phyloP scores from a whole-genome alignment of 1,140 invertebrate species.

The Scaptomyza hsui region DNA sequence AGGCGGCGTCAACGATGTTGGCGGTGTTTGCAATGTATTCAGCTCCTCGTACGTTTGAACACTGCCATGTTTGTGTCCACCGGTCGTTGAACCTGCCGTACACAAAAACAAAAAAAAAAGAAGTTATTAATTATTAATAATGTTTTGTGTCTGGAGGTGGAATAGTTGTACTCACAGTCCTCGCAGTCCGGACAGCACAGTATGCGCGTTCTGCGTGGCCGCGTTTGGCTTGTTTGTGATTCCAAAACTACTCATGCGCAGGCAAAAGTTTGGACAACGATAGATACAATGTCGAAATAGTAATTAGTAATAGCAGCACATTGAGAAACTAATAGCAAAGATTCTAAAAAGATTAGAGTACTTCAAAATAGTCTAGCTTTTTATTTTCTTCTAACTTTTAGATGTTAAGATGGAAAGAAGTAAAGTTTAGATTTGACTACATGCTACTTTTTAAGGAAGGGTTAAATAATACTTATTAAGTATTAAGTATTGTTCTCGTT shows the following conservation, averaged over 20 bases:
- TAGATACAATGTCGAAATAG: neutral
- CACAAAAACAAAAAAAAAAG: neutral
- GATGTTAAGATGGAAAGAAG: too few relatives aligned
- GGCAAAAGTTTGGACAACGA: neutral
- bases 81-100: constrained; percentile 46
- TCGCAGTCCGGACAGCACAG: constrained; percentile 80
- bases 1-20: constrained; percentile 57
- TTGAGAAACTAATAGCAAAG: neutral
- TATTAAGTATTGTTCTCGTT: too few relatives aligned
- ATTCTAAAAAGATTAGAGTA: neutral
- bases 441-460: too few relatives aligned
- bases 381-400: too few relatives aligned
- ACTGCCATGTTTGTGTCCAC: constrained; percentile 42
- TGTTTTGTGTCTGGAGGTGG: neutral
- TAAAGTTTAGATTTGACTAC: too few relatives aligned
- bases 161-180: constrained; percentile 62
- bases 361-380: too few relatives aligned
- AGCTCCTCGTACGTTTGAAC: constrained; percentile 46
- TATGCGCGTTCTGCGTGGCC: constrained; percentile 56
- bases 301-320: constrained; percentile 10
- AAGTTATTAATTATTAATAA: too few relatives aligned
- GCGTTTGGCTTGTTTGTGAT: constrained; percentile 19
- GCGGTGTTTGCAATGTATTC: constrained; percentile 42
- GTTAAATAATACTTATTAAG: too few relatives aligned
- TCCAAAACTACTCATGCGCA: constrained; percentile 45